Evolutionary conservation across 2,888 invertebrate species (phyloP).

Genomic region (Notodromas monacha): DNA sequence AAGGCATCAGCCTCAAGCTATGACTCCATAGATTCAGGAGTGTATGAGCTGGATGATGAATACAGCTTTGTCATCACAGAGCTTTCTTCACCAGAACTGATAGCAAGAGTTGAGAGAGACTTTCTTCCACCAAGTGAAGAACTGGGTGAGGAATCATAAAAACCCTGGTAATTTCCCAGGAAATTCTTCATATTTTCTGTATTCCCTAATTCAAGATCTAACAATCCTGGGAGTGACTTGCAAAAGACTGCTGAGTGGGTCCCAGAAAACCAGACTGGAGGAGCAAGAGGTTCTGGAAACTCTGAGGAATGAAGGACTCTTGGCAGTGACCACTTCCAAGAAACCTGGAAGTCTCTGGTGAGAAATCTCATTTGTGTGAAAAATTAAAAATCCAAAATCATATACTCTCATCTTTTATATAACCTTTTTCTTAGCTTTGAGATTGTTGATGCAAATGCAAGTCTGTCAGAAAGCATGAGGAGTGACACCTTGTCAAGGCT

Average conservation of each 20-base stretch:
- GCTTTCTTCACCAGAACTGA: neutral
- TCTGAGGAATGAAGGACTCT: neutral
- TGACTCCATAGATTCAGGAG: slow-evolving; percentile 1
- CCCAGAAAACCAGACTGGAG: neutral
- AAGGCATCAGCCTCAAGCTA: neutral
- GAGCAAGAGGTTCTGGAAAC: neutral
- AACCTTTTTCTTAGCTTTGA: too few species aligned
- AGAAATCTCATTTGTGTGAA: neutral
- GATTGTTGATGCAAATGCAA: slow-evolving; percentile 4
- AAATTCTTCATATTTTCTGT: too few species aligned
- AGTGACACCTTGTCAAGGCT: slow-evolving; percentile 1
- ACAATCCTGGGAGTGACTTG: neutral
- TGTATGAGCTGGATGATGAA: slow-evolving; percentile 1
- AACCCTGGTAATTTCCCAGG: too few species aligned
- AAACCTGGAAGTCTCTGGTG: neutral
- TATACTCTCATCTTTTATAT: too few species aligned
- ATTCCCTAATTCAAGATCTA: too few species aligned
- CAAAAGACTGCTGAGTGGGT: neutral
- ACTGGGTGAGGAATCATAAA: neutral
- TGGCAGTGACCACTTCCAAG: neutral
- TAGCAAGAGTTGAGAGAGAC: slow-evolving; percentile 1
- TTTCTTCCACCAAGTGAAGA: neutral
- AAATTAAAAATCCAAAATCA: too few species aligned
- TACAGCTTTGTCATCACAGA: slow-evolving; percentile 1
- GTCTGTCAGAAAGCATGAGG: neutral